Percentiles rank a stretch among this genome's conserved stretches.
Conservation (phyloP, 2,113 vertebrate species). For the Semnornis frantzii region DNA sequence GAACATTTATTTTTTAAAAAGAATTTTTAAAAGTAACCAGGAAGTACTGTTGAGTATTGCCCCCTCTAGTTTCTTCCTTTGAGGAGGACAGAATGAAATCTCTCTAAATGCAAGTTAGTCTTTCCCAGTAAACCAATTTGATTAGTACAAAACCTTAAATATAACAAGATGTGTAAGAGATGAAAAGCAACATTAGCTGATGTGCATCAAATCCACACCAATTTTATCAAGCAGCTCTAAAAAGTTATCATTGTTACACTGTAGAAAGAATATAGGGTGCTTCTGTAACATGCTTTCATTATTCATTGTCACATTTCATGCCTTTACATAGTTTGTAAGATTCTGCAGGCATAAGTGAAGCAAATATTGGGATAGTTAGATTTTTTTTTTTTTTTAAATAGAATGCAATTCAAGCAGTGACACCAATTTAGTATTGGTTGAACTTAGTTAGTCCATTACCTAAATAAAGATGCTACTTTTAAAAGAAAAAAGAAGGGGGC, state of each 20-base stretch:
- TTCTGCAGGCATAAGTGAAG: background rate
- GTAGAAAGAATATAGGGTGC: background rate
- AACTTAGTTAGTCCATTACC: constrained; percentile 23
- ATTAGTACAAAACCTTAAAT: constrained; percentile 25
- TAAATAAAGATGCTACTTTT: constrained; percentile 12
- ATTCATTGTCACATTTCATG: constrained; percentile 9
- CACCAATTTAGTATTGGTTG: background rate
- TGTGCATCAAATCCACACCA: constrained; percentile 27
- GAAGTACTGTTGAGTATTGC: background rate
- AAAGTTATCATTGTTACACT: constrained; percentile 19
- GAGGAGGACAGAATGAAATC: background rate
- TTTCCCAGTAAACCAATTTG: constrained; percentile 37
- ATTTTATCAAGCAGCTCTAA: constrained; percentile 36
- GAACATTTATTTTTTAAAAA: background rate
- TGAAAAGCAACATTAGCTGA: constrained; percentile 67
- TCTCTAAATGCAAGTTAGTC: constrained; percentile 32
- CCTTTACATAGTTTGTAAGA: background rate
- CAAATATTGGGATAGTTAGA: background rate
- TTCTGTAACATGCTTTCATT: background rate
- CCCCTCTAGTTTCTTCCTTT: background rate
- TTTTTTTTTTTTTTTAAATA: background rate
- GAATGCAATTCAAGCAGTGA: background rate
- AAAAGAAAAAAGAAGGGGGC: background rate
- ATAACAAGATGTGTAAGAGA: background rate
- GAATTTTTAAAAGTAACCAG: background rate